Base-by-base conservation (phyloP, 2,797 vertebrate genomes). In the Hippoglossus hippoglossus region DNA sequence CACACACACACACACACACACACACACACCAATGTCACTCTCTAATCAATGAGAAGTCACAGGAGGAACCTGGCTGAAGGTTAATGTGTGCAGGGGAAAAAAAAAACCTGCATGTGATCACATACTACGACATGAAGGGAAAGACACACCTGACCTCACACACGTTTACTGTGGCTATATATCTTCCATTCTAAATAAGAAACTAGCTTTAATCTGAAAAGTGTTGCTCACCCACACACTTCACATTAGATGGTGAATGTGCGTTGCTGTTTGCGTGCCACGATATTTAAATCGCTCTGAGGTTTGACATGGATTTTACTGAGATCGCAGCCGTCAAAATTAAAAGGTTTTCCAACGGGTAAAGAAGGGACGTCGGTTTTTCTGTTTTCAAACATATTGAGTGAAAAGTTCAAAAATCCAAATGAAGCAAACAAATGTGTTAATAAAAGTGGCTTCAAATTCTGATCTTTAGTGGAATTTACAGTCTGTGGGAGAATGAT, bases 21-120 rank as follows among this genome's bases (percentile, higher is more conserved):
- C 24, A 31, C 41, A 51, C 64, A 50, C 46, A 19, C 44, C 26
- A 46, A 56, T 51, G 19, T 57, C 78, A 63, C 64, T 72, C 55
- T 74, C 46, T 22, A 89, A 94, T 93, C 91, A 89, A 92, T 93
- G 82, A 72, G 67, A 63, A 88, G 84, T 75, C 81, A 73, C 64
- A 56, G 58, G 65, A 75, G 62, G 69, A 73, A 70, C 69, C 55
- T 70, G 68, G 81, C 82, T 93, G 87, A 93, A 94, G 93, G 92
- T 92, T 91, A 93, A 89, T 87, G 80, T 81, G 79, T 85, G 81
- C 82, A 77, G 78, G 61, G 47, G 44, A 2, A 18, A 46, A 46
- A 18, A 28, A 63, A 67, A 28, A 5, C 15, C 2, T 16, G 77
- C 68, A 49, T 52, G 63, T 61, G 70, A 83, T 60, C 25, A 77